phyloP scores from a whole-genome alignment of 2,113 vertebrate genomes.

The Phalacrocorax carbo region DNA sequence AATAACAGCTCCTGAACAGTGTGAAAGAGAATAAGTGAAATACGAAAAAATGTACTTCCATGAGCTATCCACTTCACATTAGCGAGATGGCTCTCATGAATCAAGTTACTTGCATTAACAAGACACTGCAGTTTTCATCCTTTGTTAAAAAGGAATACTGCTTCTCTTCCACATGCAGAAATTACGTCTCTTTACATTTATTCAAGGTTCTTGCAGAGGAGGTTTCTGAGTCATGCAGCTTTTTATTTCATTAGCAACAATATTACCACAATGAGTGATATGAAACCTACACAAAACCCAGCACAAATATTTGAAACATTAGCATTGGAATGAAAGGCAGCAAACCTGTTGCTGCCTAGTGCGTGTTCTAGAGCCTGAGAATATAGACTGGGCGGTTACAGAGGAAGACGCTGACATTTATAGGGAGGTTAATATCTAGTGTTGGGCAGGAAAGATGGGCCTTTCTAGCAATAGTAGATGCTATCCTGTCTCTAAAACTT shows the following conservation, averaged over 20 bases:
- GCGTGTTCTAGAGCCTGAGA: background rate
- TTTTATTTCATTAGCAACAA: background rate
- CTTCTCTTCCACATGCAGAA: background rate
- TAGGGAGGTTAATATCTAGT: background rate
- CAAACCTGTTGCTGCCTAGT: background rate
- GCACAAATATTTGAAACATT: constrained; percentile 6
- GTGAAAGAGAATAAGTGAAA: background rate
- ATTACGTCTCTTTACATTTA: background rate
- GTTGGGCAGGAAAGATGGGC: background rate
- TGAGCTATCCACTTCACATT: background rate
- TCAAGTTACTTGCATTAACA: background rate
- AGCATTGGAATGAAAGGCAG: background rate
- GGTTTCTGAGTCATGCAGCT: background rate
- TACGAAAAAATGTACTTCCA: background rate
- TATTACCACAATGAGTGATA: background rate
- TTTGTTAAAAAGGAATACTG: background rate
- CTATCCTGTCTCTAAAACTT: background rate
- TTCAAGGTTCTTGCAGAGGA: background rate
- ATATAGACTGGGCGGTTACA: background rate
- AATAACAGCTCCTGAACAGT: background rate
- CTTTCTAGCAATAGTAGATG: background rate
- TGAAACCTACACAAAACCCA: background rate
- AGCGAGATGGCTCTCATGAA: background rate
- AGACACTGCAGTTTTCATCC: background rate
- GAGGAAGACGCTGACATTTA: background rate